Conservation (phyloP, 2,113 vertebrate species). For the Lagopus muta region DNA sequence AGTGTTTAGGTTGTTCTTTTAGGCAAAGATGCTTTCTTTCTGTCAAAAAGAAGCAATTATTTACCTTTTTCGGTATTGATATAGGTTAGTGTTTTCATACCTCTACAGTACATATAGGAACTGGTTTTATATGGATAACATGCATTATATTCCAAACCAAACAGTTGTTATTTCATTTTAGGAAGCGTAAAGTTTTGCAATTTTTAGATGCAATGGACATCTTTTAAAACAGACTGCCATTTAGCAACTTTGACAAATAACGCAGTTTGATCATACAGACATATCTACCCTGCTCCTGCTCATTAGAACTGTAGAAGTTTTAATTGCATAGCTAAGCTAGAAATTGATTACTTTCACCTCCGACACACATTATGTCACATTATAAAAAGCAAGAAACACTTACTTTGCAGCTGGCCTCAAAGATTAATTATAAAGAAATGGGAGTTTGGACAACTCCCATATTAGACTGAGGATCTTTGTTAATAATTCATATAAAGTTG, state of each 20-base stretch:
- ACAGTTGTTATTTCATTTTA: background rate
- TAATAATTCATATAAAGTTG: slow-evolving; percentile 22
- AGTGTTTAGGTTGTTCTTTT: background rate
- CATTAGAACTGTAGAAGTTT: background rate
- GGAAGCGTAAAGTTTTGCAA: background rate
- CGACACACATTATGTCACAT: background rate
- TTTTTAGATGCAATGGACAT: background rate
- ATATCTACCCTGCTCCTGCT: background rate
- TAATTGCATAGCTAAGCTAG: background rate
- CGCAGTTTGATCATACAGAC: background rate
- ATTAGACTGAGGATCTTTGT: background rate
- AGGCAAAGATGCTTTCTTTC: background rate
- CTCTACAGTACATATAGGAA: background rate
- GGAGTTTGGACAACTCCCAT: background rate
- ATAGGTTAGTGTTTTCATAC: background rate
- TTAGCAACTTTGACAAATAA: background rate
- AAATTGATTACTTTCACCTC: slow-evolving; percentile 13
- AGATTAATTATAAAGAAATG: slow-evolving; percentile 9
- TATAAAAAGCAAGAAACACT: slow-evolving; percentile 1
- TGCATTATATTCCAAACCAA: background rate
- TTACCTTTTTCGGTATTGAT: background rate
- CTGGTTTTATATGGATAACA: background rate
- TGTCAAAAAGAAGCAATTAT: background rate
- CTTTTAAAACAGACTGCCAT: background rate
- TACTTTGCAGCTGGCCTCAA: slow-evolving; percentile 7